Evolutionary conservation across 2,888 invertebrate genomes (phyloP).

Genomic region (Drosophila cyrtoloma): DNA sequence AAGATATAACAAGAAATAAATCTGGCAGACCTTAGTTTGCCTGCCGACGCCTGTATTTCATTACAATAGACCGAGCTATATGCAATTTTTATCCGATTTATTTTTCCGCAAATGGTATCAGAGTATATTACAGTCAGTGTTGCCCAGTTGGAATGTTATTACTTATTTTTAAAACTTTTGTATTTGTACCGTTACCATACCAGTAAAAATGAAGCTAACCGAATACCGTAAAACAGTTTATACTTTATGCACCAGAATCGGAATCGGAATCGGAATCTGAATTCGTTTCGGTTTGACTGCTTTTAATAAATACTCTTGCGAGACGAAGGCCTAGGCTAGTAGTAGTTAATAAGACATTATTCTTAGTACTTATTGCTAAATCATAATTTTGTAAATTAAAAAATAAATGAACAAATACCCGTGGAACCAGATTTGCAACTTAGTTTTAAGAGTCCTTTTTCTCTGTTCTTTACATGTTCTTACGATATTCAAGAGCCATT

Average conservation of each 20-base stretch:
- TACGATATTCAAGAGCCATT: not conserved
- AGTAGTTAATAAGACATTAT: too few relatives aligned
- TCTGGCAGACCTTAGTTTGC: not conserved
- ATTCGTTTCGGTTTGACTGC: not conserved
- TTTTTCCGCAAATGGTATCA: not conserved
- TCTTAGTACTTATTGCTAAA: not conserved
- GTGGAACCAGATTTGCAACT: not conserved
- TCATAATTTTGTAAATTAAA: not conserved
- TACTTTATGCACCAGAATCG: not conserved
- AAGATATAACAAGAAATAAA: not conserved
- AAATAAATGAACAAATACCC: not conserved
- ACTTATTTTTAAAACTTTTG: not conserved
- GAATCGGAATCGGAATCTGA: not conserved
- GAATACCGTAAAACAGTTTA: not conserved
- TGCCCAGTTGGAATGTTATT: not conserved
- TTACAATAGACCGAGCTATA: not conserved
- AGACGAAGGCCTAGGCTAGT: accelerated
- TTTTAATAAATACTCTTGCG: not conserved
- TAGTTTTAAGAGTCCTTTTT: not conserved
- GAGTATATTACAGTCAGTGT: not conserved
- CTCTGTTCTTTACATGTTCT: not conserved
- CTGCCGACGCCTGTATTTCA: not conserved
- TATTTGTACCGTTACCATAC: not conserved
- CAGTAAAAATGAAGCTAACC: not conserved
- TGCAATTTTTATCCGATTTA: not conserved